These are phyloP conservation scores for Tinea pellionella DNA, from an alignment of 2,888 invertebrate species.

Conservation along the genomic window DNA sequence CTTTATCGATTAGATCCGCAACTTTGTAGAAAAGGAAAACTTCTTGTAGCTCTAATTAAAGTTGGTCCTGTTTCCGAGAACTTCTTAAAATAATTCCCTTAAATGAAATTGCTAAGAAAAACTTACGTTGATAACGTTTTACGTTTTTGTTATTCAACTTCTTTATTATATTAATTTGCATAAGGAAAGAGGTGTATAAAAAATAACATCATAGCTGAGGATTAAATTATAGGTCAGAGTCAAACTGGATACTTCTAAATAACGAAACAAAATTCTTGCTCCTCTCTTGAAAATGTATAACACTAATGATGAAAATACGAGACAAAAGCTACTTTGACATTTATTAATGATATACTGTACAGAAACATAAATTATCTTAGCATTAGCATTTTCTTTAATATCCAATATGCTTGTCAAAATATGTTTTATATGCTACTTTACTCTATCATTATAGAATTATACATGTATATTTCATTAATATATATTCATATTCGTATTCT, in stretches of 20 bases:
- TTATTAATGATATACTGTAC: background rate
- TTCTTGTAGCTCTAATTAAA: conserved; percentile 8
- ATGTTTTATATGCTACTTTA: background rate
- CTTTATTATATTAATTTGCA: no score
- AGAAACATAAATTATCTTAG: background rate
- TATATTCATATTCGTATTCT: no score
- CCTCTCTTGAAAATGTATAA: no score
- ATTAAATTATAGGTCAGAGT: no score
- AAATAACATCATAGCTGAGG: no score
- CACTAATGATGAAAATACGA: no score
- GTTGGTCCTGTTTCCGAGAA: conserved; percentile 3
- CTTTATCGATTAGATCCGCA: conserved; percentile 9
- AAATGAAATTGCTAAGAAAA: conserved; percentile 9
- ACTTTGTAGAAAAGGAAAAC: conserved; percentile 1
- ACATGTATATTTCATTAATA: no score
- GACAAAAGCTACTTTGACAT: background rate
- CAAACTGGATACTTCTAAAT: no score
- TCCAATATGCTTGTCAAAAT: background rate
- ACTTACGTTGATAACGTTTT: background rate
- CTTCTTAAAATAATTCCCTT: conserved; percentile 11
- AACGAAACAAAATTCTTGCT: no score
- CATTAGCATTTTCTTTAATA: background rate
- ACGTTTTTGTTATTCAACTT: background rate
- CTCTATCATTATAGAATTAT: no score
- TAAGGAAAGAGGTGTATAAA: no score